Evolutionary conservation across 2,113 vertebrate species (phyloP), one percentile per base, ranked within the genome.

Genomic region (Neotragus moschatus): DNA sequence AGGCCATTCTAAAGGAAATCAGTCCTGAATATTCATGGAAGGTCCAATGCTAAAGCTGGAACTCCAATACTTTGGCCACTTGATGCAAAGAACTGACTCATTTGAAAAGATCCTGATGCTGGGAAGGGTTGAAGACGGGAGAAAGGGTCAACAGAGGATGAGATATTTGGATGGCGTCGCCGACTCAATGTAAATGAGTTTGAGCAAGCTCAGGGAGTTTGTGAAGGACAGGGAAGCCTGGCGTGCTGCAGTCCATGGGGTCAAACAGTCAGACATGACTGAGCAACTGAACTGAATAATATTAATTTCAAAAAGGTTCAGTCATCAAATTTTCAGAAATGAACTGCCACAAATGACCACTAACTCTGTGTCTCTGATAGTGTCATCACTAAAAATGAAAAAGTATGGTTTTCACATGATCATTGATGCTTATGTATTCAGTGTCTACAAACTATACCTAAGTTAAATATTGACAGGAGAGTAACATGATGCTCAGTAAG

Each of bases 261-360:
- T 73, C 1, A 0, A 10, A 73, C 2, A 23, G 19, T 25, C 19
- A 73, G 36, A 25, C n/a, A 73, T 23, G 17, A 73, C 66, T 3
- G 2, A 39, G 66, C 36, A 73, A 73, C 66, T 73, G 66, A 39
- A 39, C n/a, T 2, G 10, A n/a, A n/a, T n/a, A 70, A 23, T 12
- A 36, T 19, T 70, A 63, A 90, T 90, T 86, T 90, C 10, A 21
- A 91, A 55, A 94, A 90, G 16, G 88, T 61, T 45, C 25, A 26
- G 61, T 75, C 21, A 92, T 61, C n/a, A 66, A 92, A 96, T 45
- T 84, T 23, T 80, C 51, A 95, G 39, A 56, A 84, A 85, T 85
- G 13, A 90, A 63, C 3, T 93, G 4, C 47, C 43, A 73, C 13
- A 85, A 89, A 36, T 4, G 70, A 10, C 6, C 10, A 84, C 26